Evolutionary conservation across 1,140 invertebrate species (phyloP).

Genomic region (Lutraria rhynchaena): DNA sequence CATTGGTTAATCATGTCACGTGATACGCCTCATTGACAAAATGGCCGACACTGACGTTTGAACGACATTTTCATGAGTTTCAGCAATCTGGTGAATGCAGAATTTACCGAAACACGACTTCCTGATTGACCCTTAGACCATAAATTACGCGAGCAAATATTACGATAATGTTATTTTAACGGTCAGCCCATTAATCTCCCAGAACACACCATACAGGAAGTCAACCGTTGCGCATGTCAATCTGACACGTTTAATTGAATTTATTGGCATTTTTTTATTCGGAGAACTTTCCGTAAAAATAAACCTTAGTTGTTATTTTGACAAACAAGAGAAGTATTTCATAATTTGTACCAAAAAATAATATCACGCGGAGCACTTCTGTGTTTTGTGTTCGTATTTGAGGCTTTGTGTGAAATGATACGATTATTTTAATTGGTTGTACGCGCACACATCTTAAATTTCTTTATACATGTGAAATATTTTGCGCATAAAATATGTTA

Average conservation of each 20-base stretch:
- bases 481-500: too few relatives aligned
- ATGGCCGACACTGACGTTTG: background rate
- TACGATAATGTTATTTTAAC: slow-evolving; percentile 39
- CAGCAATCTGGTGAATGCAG: background rate
- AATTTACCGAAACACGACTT: slow-evolving; percentile 16
- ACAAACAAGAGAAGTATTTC: too few relatives aligned
- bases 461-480: too few relatives aligned
- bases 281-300: too few relatives aligned
- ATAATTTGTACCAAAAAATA: too few relatives aligned
- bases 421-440: too few relatives aligned
- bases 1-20: slow-evolving; percentile 38
- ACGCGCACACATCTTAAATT: too few relatives aligned
- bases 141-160: slow-evolving; percentile 31
- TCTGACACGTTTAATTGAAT: slow-evolving; percentile 16
- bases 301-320: too few relatives aligned
- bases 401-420: too few relatives aligned
- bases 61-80: slow-evolving; percentile 27
- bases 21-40: slow-evolving; percentile 17
- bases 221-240: slow-evolving; percentile 17
- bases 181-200: slow-evolving; percentile 32
- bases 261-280: too few relatives aligned
- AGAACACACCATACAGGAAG: slow-evolving; percentile 4
- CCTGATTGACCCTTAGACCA: slow-evolving; percentile 18
- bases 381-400: too few relatives aligned
- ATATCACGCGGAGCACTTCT: too few relatives aligned